Conservation (phyloP, 2,113 vertebrate genomes). For the Columbina picui region DNA sequence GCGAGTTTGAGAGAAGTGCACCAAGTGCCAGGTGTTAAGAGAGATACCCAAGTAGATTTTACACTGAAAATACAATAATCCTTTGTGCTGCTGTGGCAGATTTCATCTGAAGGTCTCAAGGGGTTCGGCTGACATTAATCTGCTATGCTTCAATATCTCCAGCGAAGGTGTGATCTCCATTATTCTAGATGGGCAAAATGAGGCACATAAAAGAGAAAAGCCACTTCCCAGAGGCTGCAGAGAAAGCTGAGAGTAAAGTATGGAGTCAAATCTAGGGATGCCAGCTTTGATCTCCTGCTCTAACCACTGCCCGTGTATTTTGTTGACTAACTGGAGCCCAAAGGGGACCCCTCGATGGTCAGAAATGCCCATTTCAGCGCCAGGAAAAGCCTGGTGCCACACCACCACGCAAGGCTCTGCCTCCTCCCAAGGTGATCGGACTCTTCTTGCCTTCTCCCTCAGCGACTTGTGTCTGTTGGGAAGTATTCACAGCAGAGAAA, state of each 20-base stretch:
- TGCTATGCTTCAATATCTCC: not conserved
- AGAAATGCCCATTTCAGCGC: not conserved
- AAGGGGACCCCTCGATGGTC: not conserved
- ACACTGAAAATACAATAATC: not conserved
- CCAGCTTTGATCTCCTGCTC: not conserved
- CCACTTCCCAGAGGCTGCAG: not conserved
- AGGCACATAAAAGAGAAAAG: not conserved
- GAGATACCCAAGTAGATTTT: constrained; percentile 7
- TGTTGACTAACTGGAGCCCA: not conserved
- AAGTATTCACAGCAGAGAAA: constrained; percentile 24
- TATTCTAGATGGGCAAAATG: not conserved
- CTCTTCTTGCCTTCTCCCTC: not conserved
- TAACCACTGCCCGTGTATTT: not conserved
- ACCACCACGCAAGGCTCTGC: not conserved
- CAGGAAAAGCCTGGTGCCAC: not conserved
- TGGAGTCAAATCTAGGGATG: not conserved
- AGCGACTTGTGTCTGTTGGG: not conserved
- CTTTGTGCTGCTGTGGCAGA: not conserved
- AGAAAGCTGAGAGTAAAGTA: not conserved
- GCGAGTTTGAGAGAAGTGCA: not conserved
- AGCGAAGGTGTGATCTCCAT: not conserved
- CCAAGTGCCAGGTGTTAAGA: not conserved
- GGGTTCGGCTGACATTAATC: not conserved
- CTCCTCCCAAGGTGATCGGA: not conserved
- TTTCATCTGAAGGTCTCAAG: not conserved